A percentile compares a stretch with the other conserved stretches of the same genome.
Conservation (phyloP, 2,113 vertebrate species). For the Coturnix japonica region DNA sequence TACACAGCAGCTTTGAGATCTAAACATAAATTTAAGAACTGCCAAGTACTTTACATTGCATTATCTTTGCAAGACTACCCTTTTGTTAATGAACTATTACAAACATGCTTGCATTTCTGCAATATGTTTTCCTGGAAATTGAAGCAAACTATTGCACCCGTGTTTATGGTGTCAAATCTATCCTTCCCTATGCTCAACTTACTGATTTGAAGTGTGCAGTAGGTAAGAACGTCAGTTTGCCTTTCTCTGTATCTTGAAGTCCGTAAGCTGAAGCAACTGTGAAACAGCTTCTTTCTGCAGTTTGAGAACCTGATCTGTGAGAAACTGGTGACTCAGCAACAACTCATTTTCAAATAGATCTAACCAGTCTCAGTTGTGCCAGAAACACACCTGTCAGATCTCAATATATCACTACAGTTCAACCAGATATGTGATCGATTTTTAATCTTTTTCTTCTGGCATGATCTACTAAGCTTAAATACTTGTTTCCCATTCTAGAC, state of each 20-base stretch:
- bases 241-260: background rate
- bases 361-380: background rate
- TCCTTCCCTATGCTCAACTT: background rate
- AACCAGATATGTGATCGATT: background rate
- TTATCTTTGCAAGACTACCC: background rate
- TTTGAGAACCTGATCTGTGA: background rate
- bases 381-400: background rate
- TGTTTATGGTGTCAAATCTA: background rate
- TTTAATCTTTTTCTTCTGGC: background rate
- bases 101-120: background rate
- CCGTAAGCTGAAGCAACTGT: background rate
- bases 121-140: background rate
- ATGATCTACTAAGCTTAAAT: background rate
- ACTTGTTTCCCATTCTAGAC: background rate
- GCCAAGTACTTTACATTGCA: background rate
- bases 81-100: background rate
- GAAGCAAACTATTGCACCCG: background rate
- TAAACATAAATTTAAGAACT: background rate
- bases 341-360: background rate
- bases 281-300: background rate
- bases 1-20: background rate
- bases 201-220: background rate
- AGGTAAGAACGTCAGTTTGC: background rate
- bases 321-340: background rate
- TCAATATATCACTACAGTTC: background rate